A percentile compares a stretch with the other conserved stretches of the same genome.
phyloP scores from a whole-genome alignment of 2,113 vertebrate species.

The Sminthopsis crassicaudata region DNA sequence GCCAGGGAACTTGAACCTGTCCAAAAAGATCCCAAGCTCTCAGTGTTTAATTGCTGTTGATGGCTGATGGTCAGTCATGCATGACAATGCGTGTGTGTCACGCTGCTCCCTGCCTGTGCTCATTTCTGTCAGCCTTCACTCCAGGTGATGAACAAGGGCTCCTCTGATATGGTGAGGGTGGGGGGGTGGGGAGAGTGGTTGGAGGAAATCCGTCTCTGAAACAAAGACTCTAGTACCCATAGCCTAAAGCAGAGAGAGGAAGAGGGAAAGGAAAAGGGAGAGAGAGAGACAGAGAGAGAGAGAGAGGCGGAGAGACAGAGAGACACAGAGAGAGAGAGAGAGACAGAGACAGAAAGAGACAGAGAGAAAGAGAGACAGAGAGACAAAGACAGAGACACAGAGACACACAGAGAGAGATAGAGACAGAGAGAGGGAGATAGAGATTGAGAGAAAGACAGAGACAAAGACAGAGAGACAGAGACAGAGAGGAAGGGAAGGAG shows the following conservation, averaged over 20 bases:
- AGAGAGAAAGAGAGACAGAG: too few species aligned
- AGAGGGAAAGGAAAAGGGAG: too few species aligned
- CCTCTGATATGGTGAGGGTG: slow-evolving; percentile 68
- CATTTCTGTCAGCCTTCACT: slow-evolving; percentile 90
- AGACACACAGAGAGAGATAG: background rate
- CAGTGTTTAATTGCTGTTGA: slow-evolving; percentile 90
- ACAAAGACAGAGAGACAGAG: background rate
- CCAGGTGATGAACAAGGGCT: slow-evolving; percentile 85
- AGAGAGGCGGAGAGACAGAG: too few species aligned
- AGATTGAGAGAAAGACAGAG: too few species aligned
- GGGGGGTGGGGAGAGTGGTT: background rate
- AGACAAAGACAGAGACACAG: too few species aligned
- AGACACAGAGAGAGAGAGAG: background rate
- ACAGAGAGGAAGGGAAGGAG: fast-evolving
- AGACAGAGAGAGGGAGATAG: background rate
- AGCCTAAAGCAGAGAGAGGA: slow-evolving; percentile 33
- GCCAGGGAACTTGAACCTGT: slow-evolving; percentile 91
- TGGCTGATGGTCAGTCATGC: slow-evolving; percentile 89
- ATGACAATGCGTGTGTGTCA: slow-evolving; percentile 83
- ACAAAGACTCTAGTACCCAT: slow-evolving; percentile 69
- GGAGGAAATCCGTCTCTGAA: slow-evolving; percentile 64
- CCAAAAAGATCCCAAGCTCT: slow-evolving; percentile 86
- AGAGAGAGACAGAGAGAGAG: too few species aligned
- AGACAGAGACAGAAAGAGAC: too few species aligned
- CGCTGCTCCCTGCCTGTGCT: slow-evolving; percentile 86